These are phyloP conservation scores for Anguilla marmorata DNA, from an alignment of 2,797 vertebrate genomes.

Conservation along the genomic window DNA sequence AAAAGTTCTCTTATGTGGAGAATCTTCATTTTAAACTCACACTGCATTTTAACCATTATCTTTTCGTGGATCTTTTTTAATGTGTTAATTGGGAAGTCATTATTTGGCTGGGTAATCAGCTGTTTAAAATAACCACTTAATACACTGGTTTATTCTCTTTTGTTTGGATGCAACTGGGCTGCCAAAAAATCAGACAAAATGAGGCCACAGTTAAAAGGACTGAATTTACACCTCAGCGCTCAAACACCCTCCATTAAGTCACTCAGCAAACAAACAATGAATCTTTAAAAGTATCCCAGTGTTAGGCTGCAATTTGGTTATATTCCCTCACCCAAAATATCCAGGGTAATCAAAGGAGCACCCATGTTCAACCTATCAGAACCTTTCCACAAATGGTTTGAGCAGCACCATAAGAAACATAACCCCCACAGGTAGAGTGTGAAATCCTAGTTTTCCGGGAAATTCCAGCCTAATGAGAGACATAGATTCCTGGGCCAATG, in stretches of 20 bases:
- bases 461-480: constrained; percentile 7
- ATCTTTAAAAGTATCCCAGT: not conserved
- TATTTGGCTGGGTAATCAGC: not conserved
- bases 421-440: not conserved
- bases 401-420: not conserved
- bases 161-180: not conserved
- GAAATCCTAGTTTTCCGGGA: not conserved
- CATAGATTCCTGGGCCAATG: constrained; percentile 1
- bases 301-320: not conserved
- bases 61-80: not conserved
- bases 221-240: not conserved
- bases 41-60: not conserved
- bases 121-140: not conserved
- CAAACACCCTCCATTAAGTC: not conserved
- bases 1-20: not conserved
- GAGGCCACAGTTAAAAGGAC: not conserved
- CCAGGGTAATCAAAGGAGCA: not conserved
- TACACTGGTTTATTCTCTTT: not conserved
- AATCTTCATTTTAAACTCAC: not conserved
- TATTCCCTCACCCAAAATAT: not conserved
- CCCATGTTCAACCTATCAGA: not conserved
- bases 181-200: not conserved
- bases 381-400: not conserved
- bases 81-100: not conserved
- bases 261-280: not conserved